Evolutionary conservation across 2,113 vertebrate species (phyloP), one percentile per base, ranked within the genome.

Genomic region (Pollimyrus isidori): DNA sequence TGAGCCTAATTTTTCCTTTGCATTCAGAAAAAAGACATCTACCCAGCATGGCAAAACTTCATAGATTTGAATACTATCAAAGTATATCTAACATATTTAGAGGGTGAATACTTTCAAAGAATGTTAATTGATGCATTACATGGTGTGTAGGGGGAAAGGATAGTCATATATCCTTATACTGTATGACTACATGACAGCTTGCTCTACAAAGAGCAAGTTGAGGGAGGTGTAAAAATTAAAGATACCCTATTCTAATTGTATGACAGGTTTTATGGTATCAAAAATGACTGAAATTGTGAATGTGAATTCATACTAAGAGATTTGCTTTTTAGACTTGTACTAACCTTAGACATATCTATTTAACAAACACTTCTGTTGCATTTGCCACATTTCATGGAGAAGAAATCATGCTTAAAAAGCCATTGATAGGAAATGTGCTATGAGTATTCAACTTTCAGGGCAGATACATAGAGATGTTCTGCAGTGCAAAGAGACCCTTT

Each of bases 21-120:
- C 69, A 86, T 89, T 87, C 92, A 50, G 83, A 93, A 94, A 91
- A 92, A 93, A 90, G 92, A 94, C 93, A 91, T 76, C 30, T 39
- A 92, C 92, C 91, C 92, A 30, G 26, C 15, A 9, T 15, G 88
- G 89, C 10, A 90, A 91, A 84, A 89, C 87, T 93, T 92, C 93
- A 94, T 94, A 93, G 93, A 89, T 93, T 87, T 26, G 35, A 93
- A 93, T 56, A 39, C 13, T n/a, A 91, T 94, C 94, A 92, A 92
- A 88, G 92, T 92, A 91, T 93, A 94, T 89, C 94, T 94, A 69
- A 69, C 62, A 69, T 69, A 69, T 30, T 26, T 69, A 26, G 26
- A 30, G 62, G 62, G 10, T 69, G 62, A 69, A 69, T 80, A 80
- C 56, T 80, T 39, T 39, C 69, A 80, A 42, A 42, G 73, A 80